These are phyloP conservation scores for Hippoglossus hippoglossus DNA, from an alignment of 2,797 vertebrate species.

Conservation along the genomic window DNA sequence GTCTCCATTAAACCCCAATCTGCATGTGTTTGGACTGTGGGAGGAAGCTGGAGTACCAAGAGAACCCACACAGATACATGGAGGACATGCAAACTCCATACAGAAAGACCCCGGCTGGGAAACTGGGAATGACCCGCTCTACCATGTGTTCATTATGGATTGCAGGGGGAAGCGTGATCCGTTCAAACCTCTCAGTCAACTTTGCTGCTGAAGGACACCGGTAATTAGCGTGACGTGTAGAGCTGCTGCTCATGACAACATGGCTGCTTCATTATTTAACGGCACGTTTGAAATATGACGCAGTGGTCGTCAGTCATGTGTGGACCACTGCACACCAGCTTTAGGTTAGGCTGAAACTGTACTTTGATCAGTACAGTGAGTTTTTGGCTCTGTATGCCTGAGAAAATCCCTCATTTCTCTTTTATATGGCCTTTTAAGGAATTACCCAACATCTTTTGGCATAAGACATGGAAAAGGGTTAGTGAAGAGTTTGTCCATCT, in stretches of 20 bases:
- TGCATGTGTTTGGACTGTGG: too few species aligned
- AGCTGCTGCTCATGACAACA: slow-evolving; percentile 48
- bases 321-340: not conserved
- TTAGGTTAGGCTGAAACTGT: not conserved
- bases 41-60: too few species aligned
- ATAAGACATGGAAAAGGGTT: too few species aligned
- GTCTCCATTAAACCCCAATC: too few species aligned
- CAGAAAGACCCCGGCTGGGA: not conserved
- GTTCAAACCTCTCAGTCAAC: slow-evolving; percentile 20
- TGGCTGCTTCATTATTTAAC: slow-evolving; percentile 30
- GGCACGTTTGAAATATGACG: slow-evolving; percentile 25
- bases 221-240: slow-evolving; percentile 29
- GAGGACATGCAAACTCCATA: too few species aligned
- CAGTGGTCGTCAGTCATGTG: slow-evolving; percentile 19
- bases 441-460: too few species aligned
- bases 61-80: too few species aligned
- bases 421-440: too few species aligned
- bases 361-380: not conserved
- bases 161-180: slow-evolving; percentile 16
- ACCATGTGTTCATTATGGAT: slow-evolving; percentile 23
- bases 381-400: too few species aligned
- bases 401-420: too few species aligned
- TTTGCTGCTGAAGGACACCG: slow-evolving; percentile 34
- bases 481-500: too few species aligned
- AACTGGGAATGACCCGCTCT: not conserved